A percentile compares a stretch with the other conserved stretches of the same genome.
These are phyloP conservation scores for Hemitrygon akajei DNA, from an alignment of 2,797 vertebrate genomes.

Conservation along the genomic window DNA sequence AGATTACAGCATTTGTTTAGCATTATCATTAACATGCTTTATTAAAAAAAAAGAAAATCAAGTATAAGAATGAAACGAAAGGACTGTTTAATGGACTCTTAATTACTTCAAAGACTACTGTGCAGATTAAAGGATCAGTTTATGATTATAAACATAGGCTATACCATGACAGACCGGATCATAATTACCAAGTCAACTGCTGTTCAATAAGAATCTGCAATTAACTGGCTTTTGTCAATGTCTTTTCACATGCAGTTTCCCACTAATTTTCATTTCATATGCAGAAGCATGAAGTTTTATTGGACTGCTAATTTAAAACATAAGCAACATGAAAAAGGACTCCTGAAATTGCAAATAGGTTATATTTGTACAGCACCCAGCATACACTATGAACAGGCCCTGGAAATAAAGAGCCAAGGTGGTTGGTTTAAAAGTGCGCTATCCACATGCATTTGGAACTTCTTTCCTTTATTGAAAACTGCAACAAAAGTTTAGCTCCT, in stretches of 20 bases:
- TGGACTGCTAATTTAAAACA: neutral
- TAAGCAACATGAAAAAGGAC: neutral
- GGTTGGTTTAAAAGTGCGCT: neutral
- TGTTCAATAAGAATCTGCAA: constrained; percentile 9
- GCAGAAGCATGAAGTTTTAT: constrained; percentile 8
- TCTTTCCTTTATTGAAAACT: neutral
- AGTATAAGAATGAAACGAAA: constrained; percentile 5
- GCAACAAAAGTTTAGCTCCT: neutral
- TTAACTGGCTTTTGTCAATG: constrained; percentile 26
- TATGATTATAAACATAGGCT: constrained; percentile 31
- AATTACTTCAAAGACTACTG: constrained; percentile 27
- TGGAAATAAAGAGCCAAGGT: neutral
- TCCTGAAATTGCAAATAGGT: neutral
- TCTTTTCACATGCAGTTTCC: constrained; percentile 18
- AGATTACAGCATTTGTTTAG: constrained; percentile 16
- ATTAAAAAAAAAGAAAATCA: constrained; percentile 28
- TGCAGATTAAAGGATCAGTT: constrained; percentile 30
- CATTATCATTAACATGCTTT: constrained; percentile 3
- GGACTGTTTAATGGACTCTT: constrained; percentile 25
- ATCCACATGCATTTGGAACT: too few relatives aligned
- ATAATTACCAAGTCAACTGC: neutral
- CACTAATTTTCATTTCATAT: constrained; percentile 3
- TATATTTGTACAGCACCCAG: neutral
- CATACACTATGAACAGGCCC: neutral
- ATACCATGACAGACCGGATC: constrained; percentile 13